Conservation (phyloP, 2,113 vertebrate species). For the Paraplagusia blochii region DNA sequence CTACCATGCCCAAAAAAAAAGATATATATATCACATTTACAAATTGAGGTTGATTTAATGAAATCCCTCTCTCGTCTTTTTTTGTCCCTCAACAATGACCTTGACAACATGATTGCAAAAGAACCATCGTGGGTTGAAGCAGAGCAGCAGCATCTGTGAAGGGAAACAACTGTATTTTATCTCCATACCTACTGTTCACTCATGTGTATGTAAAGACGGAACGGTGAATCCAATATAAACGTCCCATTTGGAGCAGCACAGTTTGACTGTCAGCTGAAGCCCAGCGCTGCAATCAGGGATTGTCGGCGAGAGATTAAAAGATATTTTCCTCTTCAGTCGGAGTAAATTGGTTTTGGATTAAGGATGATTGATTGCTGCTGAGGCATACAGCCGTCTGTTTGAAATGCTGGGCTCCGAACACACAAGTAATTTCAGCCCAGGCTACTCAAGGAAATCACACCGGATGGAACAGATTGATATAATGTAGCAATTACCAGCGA, state of each 20-base stretch:
- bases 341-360: constrained; percentile 81
- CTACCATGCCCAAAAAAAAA: too few relatives aligned
- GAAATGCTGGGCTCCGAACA: constrained; percentile 69
- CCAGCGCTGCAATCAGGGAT: constrained; percentile 68
- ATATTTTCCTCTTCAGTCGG: constrained; percentile 77
- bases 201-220: constrained; percentile 49
- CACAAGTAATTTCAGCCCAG: constrained; percentile 64
- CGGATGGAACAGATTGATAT: constrained; percentile 70
- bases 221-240: constrained; percentile 54
- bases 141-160: constrained; percentile 34
- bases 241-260: constrained; percentile 53
- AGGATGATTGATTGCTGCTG: constrained; percentile 76
- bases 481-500: constrained; percentile 63
- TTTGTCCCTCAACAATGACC: constrained; percentile 11
- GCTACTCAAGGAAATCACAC: constrained; percentile 68
- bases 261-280: constrained; percentile 70
- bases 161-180: constrained; percentile 16
- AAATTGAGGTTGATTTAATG: too few relatives aligned
- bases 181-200: constrained; percentile 39
- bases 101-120: constrained; percentile 3
- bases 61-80: background rate
- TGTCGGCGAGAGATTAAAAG: constrained; percentile 78
- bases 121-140: constrained; percentile 17
- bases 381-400: constrained; percentile 70
- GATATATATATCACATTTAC: too few relatives aligned